phyloP scores from a whole-genome alignment of 2,888 invertebrate species.

The Platycheirus albimanus region DNA sequence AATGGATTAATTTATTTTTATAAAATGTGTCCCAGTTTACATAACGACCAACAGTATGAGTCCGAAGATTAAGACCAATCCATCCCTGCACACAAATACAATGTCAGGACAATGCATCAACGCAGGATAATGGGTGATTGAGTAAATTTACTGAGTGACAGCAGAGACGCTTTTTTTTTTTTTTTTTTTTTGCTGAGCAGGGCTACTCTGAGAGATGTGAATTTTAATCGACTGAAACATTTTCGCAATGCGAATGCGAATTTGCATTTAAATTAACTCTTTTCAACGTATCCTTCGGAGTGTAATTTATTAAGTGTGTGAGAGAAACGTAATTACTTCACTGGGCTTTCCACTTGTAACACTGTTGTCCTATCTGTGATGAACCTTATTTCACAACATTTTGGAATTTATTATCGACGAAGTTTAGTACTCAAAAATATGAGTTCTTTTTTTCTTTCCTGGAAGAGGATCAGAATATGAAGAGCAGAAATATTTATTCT shows the following conservation, averaged over 20 bases:
- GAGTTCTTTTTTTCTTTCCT: too few relatives aligned
- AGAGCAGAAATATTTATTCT: too few relatives aligned
- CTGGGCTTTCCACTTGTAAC: neutral
- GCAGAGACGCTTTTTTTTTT: neutral
- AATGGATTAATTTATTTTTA: neutral
- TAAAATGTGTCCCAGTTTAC: neutral
- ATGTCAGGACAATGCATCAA: too few relatives aligned
- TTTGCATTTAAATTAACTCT: slow-evolving; percentile 25
- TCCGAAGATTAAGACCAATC: neutral
- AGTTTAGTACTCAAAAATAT: too few relatives aligned
- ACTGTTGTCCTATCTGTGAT: too few relatives aligned
- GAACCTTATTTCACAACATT: too few relatives aligned
- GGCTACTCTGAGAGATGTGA: slow-evolving; percentile 6
- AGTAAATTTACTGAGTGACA: slow-evolving; percentile 15
- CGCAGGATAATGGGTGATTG: slow-evolving; percentile 1
- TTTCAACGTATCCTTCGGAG: neutral
- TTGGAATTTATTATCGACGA: too few relatives aligned
- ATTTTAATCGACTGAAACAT: slow-evolving; percentile 10
- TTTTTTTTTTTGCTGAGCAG: neutral
- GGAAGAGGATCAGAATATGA: too few relatives aligned
- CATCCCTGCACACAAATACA: too few relatives aligned
- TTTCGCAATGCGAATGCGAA: neutral
- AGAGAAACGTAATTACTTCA: slow-evolving; percentile 12
- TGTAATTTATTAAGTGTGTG: slow-evolving; percentile 27
- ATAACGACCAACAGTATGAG: too few relatives aligned